phyloP scores from a whole-genome alignment of 30 jellyfish, hydroid and myxozoan species.

The Catostylus mosaicus region DNA sequence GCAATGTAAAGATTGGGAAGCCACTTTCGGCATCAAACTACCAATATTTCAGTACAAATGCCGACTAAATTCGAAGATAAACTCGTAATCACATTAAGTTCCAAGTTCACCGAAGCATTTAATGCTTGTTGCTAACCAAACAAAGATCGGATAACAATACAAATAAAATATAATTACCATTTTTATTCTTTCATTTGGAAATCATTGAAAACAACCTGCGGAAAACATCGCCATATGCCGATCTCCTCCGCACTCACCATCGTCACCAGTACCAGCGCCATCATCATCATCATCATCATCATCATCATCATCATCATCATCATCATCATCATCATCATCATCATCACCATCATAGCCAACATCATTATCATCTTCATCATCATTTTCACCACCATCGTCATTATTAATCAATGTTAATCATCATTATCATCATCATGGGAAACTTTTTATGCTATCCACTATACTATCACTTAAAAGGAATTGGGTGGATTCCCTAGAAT shows the following conservation, averaged over 20 bases:
- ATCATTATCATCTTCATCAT: background rate
- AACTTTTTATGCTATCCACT: too few relatives aligned
- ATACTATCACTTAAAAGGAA: too few relatives aligned
- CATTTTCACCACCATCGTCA: background rate
- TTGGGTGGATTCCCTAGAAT: too few relatives aligned
- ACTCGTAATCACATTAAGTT: too few relatives aligned
- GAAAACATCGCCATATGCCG: background rate
- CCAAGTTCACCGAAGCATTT: too few relatives aligned
- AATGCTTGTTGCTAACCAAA: conserved; percentile 5
- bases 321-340: background rate
- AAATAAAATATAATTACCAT: background rate
- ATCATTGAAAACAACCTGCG: background rate
- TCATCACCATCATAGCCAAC: background rate
- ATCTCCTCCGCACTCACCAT: conserved; percentile 2
- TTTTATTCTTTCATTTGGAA: background rate
- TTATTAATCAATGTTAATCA: too few relatives aligned
- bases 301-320: background rate
- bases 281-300: background rate
- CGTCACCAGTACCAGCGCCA: background rate
- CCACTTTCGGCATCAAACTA: too few relatives aligned
- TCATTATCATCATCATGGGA: background rate
- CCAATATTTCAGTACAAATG: too few relatives aligned
- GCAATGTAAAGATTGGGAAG: too few relatives aligned
- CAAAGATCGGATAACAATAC: background rate
- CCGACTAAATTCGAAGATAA: too few relatives aligned